phyloP scores from a whole-genome alignment of 2,113 vertebrate species.

The Neofelis nebulosa region DNA sequence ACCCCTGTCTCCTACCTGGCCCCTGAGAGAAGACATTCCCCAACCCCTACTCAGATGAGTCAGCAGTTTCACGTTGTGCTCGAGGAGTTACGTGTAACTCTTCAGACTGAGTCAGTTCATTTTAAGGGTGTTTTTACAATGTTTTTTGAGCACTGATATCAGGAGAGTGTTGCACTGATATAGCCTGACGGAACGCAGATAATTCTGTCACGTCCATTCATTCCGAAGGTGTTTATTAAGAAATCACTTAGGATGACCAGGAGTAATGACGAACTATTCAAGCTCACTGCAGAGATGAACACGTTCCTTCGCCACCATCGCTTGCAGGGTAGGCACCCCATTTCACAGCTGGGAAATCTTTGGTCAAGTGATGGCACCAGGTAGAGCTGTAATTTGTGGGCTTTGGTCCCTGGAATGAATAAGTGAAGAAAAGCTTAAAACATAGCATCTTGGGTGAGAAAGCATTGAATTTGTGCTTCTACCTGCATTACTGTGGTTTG shows the following conservation, averaged over 20 bases:
- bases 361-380: accelerated
- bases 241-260: no score
- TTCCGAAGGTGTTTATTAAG: not conserved
- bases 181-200: accelerated
- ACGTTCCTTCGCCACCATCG: no score
- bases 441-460: not conserved
- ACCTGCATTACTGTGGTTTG: accelerated
- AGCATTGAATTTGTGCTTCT: no score
- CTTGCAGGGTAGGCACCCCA: accelerated
- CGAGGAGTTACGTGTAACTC: not conserved
- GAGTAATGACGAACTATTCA: not conserved
- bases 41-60: not conserved
- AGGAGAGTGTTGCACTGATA: not conserved
- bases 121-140: not conserved
- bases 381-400: not conserved
- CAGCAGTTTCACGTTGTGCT: not conserved
- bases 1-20: accelerated
- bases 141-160: not conserved
- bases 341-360: no score
- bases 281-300: not conserved
- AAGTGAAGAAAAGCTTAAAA: not conserved
- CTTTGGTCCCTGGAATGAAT: not conserved
- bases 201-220: not conserved
- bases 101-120: not conserved
- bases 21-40: no score